A percentile compares a stretch with the other conserved stretches of the same genome.
Evolutionary conservation across 2,113 vertebrate species (phyloP).

Genomic region (Bubalus kerabau): DNA sequence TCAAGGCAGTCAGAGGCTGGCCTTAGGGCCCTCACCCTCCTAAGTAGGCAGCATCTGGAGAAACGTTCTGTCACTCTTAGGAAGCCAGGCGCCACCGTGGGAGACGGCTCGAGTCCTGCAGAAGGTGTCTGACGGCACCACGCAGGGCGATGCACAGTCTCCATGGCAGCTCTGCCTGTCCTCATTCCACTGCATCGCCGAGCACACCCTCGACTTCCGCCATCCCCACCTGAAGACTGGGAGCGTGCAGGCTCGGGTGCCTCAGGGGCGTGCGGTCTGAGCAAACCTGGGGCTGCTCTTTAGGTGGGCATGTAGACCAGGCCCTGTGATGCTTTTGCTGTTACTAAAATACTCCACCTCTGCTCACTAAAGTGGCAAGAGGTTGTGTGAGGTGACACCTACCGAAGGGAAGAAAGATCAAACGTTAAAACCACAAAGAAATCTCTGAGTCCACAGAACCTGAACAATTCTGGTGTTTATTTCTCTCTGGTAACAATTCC

Average conservation of each 20-base stretch:
- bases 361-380: no score
- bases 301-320: rapidly evolving
- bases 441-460: neutral
- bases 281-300: neutral
- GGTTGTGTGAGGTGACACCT: neutral
- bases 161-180: neutral
- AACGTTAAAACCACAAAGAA: neutral
- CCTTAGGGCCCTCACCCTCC: neutral
- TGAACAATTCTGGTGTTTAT: neutral
- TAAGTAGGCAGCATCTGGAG: neutral
- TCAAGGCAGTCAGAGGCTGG: neutral
- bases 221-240: rapidly evolving
- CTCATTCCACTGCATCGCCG: no score
- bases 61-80: rapidly evolving
- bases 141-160: rapidly evolving
- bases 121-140: neutral
- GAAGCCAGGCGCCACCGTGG: neutral
- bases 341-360: neutral
- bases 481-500: neutral
- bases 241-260: no score
- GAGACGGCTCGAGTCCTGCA: rapidly evolving
- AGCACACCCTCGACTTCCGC: neutral
- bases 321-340: neutral
- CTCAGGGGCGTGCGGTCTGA: rapidly evolving
- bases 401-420: rapidly evolving